phyloP scores from a whole-genome alignment of 2,888 invertebrate species.

The Temnothorax unifasciatus region DNA sequence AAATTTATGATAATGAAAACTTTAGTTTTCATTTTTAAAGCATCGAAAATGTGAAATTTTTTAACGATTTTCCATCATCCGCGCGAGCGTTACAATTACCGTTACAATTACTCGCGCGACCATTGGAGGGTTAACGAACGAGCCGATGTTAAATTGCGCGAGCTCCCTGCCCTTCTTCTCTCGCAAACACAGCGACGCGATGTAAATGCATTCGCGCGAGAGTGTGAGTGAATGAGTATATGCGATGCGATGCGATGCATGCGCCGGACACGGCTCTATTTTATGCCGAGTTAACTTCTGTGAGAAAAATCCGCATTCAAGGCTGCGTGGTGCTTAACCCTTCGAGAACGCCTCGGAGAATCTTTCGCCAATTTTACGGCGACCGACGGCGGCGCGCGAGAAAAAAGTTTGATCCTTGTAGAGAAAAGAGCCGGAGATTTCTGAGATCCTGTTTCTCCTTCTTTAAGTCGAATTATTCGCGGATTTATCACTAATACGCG shows the following conservation, averaged over 20 bases:
- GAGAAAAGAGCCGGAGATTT: conserved; percentile 2
- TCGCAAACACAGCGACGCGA: conserved; percentile 62
- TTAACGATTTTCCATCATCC: conserved; percentile 7
- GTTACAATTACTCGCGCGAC: conserved; percentile 39
- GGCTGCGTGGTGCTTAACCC: conserved; percentile 52
- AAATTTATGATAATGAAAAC: no score
- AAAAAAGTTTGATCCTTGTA: conserved; percentile 39
- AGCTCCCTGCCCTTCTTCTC: conserved; percentile 58
- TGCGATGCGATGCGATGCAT: conserved; percentile 55
- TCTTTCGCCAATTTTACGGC: conserved; percentile 44
- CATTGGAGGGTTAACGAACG: conserved; percentile 60
- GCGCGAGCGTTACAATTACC: conserved; percentile 9
- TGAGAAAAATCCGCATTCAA: conserved; percentile 56
- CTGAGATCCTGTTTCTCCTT: conserved; percentile 1
- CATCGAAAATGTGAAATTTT: conserved; percentile 1
- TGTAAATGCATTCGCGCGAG: conserved; percentile 56
- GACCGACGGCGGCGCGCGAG: not conserved
- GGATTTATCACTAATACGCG: conserved; percentile 8
- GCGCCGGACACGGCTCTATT: conserved; percentile 55
- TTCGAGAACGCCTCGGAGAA: conserved; percentile 33
- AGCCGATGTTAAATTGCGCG: conserved; percentile 72
- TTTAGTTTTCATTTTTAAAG: not conserved
- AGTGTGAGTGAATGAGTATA: conserved; percentile 54
- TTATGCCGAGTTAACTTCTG: conserved; percentile 59
- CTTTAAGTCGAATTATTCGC: conserved; percentile 22